Conservation (phyloP, 2,113 vertebrate species). For the Brachypodius melanocephalos region DNA sequence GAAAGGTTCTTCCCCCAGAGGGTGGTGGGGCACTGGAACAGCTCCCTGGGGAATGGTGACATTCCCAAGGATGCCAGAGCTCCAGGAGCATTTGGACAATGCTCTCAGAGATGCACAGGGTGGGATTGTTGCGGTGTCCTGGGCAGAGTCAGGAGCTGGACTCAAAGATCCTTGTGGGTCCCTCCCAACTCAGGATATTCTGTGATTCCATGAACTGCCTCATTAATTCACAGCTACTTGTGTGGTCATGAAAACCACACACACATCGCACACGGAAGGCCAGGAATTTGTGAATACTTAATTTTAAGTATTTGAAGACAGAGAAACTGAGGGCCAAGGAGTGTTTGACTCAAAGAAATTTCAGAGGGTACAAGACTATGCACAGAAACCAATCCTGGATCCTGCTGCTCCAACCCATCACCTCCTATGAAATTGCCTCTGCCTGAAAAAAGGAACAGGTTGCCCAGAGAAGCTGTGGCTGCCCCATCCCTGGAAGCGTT, state of each 20-base stretch:
- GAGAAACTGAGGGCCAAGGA: background rate
- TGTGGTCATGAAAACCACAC: rapidly evolving
- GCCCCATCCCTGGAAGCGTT: background rate
- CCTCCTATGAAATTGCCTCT: background rate
- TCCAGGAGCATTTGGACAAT: rapidly evolving
- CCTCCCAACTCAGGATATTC: background rate
- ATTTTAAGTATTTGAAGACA: background rate
- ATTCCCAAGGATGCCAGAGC: background rate
- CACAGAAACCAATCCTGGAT: background rate
- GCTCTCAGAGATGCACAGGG: background rate
- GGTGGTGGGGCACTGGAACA: rapidly evolving
- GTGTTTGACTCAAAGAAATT: background rate
- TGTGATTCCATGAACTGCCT: background rate
- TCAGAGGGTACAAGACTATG: rapidly evolving
- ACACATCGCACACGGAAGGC: background rate
- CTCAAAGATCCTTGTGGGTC: rapidly evolving
- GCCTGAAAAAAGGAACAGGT: background rate
- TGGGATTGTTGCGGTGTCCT: background rate
- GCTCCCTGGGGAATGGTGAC: background rate
- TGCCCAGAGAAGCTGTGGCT: background rate
- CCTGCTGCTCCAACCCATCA: background rate
- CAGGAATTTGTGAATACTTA: background rate
- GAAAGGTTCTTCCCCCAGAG: background rate
- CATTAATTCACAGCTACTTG: background rate
- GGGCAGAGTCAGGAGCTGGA: rapidly evolving